Percentiles rank a stretch among this genome's conserved stretches.
Conservation (phyloP, 2,797 vertebrate genomes). For the Stomatorhinus walkeri region DNA sequence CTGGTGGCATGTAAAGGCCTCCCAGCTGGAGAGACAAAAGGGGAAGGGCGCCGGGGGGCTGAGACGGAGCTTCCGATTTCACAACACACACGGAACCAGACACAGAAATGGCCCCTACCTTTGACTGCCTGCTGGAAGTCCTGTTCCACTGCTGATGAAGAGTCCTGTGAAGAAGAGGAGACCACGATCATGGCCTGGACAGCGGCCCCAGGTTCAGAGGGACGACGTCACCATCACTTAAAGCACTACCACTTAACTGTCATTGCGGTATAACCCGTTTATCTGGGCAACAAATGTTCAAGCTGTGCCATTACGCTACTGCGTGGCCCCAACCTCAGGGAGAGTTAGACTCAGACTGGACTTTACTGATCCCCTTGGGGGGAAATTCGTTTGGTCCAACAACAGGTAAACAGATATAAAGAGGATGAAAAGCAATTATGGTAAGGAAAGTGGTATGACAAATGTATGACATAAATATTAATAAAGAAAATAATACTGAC, state of each 20-base stretch:
- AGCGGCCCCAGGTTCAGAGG: not conserved
- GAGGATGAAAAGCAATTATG: not conserved
- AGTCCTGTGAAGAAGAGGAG: constrained; percentile 44
- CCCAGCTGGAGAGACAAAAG: constrained; percentile 37
- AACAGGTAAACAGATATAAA: not conserved
- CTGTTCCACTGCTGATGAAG: constrained; percentile 52
- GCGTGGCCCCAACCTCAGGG: not conserved
- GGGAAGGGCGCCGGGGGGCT: not conserved
- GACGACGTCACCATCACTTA: not conserved
- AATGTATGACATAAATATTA: not conserved
- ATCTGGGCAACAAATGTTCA: not conserved
- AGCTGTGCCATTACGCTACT: not conserved
- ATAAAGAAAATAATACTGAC: not conserved
- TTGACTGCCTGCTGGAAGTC: constrained; percentile 65
- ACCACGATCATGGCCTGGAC: not conserved
- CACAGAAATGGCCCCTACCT: not conserved
- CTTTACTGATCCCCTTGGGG: not conserved
- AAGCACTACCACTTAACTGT: not conserved
- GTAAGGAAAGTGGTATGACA: not conserved
- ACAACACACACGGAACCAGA: not conserved
- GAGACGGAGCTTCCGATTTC: not conserved
- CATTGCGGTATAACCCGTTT: not conserved
- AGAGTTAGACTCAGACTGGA: not conserved
- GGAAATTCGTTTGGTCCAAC: not conserved
- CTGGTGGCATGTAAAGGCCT: constrained; percentile 41